Evolutionary conservation across 1,140 invertebrate species (phyloP).

Genomic region (Drosophila simulans): DNA sequence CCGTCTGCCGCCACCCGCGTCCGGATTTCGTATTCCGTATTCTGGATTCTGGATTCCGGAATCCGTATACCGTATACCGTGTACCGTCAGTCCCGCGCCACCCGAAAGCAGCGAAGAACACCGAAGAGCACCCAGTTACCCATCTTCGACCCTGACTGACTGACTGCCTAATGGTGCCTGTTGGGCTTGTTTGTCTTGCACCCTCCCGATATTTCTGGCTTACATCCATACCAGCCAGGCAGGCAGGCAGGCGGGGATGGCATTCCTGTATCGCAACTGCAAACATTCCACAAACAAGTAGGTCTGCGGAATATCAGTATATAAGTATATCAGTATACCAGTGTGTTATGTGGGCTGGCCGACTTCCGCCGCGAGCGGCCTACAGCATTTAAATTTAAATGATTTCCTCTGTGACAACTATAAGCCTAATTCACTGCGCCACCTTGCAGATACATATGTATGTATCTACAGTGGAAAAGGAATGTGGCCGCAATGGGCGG

Average conservation of each 20-base stretch:
- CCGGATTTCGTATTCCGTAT: not conserved
- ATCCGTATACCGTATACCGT: not conserved
- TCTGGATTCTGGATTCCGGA: not conserved
- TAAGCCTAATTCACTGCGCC: constrained; percentile 42
- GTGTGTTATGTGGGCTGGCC: not conserved
- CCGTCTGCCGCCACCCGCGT: not conserved
- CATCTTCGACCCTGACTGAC: constrained; percentile 2
- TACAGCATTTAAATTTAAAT: constrained; percentile 59
- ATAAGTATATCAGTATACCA: not conserved
- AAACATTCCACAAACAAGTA: constrained; percentile 11
- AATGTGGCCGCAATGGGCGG: not conserved
- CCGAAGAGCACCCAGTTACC: not conserved
- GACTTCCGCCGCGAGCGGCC: not conserved
- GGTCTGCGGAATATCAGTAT: not conserved
- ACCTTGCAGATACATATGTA: constrained; percentile 10
- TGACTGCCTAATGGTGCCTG: constrained; percentile 58
- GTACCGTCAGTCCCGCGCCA: not conserved
- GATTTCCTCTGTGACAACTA: constrained; percentile 45
- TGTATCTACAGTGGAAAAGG: too few species aligned
- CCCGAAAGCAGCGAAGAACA: not conserved
- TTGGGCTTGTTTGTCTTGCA: constrained; percentile 51
- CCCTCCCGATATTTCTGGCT: not conserved
- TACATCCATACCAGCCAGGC: constrained; percentile 2
- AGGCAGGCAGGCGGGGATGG: constrained; percentile 26
- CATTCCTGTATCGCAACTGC: constrained; percentile 11